Evolutionary conservation across 2,797 vertebrate species (phyloP), one percentile per base, ranked within the genome.

Genomic region (Harpagifer antarcticus): DNA sequence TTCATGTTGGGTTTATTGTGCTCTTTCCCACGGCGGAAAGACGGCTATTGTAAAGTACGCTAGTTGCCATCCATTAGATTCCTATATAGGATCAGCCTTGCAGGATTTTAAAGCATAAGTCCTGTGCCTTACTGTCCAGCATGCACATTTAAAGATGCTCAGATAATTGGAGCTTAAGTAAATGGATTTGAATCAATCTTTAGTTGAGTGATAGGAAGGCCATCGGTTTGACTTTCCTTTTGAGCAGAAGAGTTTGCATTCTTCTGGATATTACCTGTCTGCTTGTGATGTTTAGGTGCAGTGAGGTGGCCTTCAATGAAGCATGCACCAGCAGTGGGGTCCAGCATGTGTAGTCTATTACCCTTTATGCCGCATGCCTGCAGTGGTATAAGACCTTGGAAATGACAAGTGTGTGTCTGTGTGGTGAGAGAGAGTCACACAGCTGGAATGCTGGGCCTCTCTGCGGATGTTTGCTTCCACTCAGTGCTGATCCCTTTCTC

Each of bases 391-490:
- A 77, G 76, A 87, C 86, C 88, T 91, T 86, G 75, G 68, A 72
- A 42, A 68, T 73, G 74, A 76, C 37, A 33, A 63, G 78, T 15
- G 16, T 77, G 67, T 84, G 74, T 80, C 72, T 73, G 49, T 81
- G 82, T 55, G 70, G 58, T 11, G 54, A 76, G 71, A 81, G 23
- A 53, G 48, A 76, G 72, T 93, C 86, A 90, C 81, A 44, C 76
- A 77, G 79, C 75, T 86, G 93, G 91, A 92, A 93, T 93, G 90
- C 62, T 69, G 83, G 88, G 83, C 85, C 87, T 85, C 83, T 86
- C 58, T 78, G 45, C 85, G 85, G 74, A 86, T 76, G 64, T 86
- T 83, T 85, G 70, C 74, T 47, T 83, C 59, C 50, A 67, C 40
- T 79, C 62, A 33, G 60, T 49, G 16, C 68, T 52, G 54, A 79